A percentile compares a stretch with the other conserved stretches of the same genome.
These are phyloP conservation scores for Corynorhinus townsendii DNA, from an alignment of 2,113 vertebrate genomes.

Conservation along the genomic window DNA sequence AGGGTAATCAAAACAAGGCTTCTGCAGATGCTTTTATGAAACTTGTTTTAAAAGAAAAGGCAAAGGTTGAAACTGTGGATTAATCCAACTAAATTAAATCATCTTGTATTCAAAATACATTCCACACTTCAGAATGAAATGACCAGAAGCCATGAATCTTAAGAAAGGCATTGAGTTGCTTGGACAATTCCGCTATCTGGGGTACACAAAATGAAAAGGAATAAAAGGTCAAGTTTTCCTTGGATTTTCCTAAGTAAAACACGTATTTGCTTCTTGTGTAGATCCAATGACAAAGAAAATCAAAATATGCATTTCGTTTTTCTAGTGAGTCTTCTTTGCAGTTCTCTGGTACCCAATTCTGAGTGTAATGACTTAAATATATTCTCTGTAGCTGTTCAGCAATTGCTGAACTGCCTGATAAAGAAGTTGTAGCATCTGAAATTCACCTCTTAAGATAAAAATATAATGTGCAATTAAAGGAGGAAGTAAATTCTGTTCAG, in stretches of 20 bases:
- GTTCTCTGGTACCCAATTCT: background rate
- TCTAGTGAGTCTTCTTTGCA: background rate
- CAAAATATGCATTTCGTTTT: conserved; percentile 25
- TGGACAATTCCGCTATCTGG: conserved; percentile 17
- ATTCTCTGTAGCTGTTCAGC: background rate
- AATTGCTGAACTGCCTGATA: background rate
- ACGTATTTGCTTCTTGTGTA: background rate
- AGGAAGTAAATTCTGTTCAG: background rate
- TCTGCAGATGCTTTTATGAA: conserved; percentile 72
- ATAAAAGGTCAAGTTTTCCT: conserved; percentile 31
- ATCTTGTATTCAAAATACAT: conserved; percentile 54
- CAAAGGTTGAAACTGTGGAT: conserved; percentile 77
- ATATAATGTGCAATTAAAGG: conserved; percentile 32
- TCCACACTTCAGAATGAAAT: conserved; percentile 61
- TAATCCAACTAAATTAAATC: conserved; percentile 76
- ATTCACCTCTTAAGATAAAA: conserved; percentile 21
- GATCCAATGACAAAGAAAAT: conserved; percentile 24
- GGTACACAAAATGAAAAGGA: background rate
- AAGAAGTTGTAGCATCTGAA: conserved; percentile 39
- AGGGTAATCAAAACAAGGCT: conserved; percentile 81
- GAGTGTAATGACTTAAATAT: background rate
- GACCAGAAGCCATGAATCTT: conserved; percentile 60
- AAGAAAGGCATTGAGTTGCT: conserved; percentile 33
- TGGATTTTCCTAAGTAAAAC: conserved; percentile 3
- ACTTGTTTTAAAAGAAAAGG: conserved; percentile 76